These are phyloP conservation scores for Drosophila differens DNA, from an alignment of 2,888 invertebrate genomes.

Conservation along the genomic window DNA sequence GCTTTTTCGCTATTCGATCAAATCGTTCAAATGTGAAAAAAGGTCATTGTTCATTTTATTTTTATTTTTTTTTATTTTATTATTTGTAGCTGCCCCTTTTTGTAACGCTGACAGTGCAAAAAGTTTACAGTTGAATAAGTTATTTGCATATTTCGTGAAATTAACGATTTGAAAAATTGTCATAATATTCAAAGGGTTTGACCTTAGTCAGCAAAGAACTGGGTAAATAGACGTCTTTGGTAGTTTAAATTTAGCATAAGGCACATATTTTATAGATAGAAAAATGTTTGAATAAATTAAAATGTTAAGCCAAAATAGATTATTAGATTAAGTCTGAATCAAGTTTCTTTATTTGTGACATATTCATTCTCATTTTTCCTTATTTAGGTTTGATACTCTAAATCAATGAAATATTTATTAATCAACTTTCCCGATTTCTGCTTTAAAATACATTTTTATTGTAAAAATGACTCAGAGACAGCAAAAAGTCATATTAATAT, in stretches of 20 bases:
- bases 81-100: conserved; percentile 10
- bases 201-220: background rate
- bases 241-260: background rate
- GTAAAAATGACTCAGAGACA: background rate
- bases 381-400: background rate
- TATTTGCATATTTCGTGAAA: conserved; percentile 72
- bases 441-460: background rate
- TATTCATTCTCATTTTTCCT: background rate
- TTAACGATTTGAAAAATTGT: conserved; percentile 74
- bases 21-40: conserved; percentile 72
- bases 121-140: conserved; percentile 63
- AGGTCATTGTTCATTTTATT: conserved; percentile 39
- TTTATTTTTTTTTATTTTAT: background rate
- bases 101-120: conserved; percentile 26
- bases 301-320: background rate
- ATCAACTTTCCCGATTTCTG: background rate
- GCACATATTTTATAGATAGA: background rate
- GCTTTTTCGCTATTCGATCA: conserved; percentile 45
- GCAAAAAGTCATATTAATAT: background rate
- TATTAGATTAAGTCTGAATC: background rate
- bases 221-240: background rate
- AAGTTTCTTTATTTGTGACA: background rate
- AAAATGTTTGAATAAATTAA: background rate
- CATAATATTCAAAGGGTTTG: conserved; percentile 35
- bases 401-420: background rate